Evolutionary conservation across 2,113 vertebrate species (phyloP).

Genomic region (Anguilla rostrata): DNA sequence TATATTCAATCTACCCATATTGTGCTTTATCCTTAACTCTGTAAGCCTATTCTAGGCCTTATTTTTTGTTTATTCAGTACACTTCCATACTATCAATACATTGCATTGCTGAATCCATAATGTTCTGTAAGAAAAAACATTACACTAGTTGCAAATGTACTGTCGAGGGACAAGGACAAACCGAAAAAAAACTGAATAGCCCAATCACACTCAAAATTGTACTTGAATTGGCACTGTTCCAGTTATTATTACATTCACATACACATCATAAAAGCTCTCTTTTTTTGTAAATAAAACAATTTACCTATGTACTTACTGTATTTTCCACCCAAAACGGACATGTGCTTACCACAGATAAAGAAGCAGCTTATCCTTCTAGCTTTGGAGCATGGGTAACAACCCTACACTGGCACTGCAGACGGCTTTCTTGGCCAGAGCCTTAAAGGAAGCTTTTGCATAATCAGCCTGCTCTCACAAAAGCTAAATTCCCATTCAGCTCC

Average conservation of each 20-base stretch:
- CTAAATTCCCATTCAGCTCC: constrained; percentile 8
- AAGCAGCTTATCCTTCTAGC: constrained; percentile 41
- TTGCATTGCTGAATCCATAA: background rate
- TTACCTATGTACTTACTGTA: background rate
- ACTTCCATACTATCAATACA: background rate
- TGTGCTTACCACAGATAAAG: constrained; percentile 55
- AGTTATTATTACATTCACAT: background rate
- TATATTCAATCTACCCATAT: background rate
- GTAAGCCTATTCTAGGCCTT: background rate
- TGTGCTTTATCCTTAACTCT: background rate
- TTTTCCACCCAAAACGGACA: constrained; percentile 38
- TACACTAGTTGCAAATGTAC: background rate
- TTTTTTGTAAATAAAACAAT: constrained; percentile 37
- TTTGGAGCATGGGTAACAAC: constrained; percentile 32
- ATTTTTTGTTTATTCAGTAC: background rate
- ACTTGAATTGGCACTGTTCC: background rate
- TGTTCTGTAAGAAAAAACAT: background rate
- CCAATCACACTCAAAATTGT: background rate
- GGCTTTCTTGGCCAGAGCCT: constrained; percentile 34
- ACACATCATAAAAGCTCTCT: background rate
- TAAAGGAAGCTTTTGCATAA: constrained; percentile 44
- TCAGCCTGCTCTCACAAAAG: background rate
- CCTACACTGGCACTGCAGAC: constrained; percentile 43
- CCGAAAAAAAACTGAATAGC: background rate
- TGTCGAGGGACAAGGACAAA: background rate